phyloP scores from a whole-genome alignment of 2,113 vertebrate species.

The Dascyllus trimaculatus region DNA sequence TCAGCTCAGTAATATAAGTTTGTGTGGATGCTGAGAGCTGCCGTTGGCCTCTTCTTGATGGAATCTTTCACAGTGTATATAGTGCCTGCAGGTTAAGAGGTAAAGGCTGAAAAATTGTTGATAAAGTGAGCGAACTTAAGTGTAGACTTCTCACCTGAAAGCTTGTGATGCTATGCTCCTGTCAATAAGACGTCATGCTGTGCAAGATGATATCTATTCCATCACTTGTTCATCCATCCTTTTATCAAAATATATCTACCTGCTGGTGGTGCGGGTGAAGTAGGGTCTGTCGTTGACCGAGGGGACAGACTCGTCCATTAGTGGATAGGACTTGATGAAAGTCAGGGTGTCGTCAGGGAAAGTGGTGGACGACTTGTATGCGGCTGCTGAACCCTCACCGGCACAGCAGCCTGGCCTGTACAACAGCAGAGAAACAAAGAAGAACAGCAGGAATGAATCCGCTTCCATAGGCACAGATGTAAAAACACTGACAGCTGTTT shows the following conservation, averaged over 20 bases:
- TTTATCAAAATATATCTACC: slow-evolving; percentile 70
- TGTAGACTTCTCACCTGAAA: not conserved
- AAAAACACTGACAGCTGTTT: slow-evolving; percentile 60
- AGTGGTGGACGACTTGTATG: slow-evolving; percentile 87
- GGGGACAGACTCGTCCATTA: slow-evolving; percentile 91
- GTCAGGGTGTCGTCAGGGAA: slow-evolving; percentile 93
- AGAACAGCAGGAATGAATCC: slow-evolving; percentile 2
- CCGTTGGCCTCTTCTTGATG: too few species aligned
- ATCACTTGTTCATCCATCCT: not conserved
- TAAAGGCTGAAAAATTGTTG: too few species aligned
- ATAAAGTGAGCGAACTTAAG: too few species aligned
- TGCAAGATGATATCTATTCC: not conserved
- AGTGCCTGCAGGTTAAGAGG: too few species aligned
- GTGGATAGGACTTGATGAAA: slow-evolving; percentile 95
- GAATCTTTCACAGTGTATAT: too few species aligned
- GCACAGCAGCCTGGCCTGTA: slow-evolving; percentile 93
- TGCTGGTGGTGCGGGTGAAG: slow-evolving; percentile 92
- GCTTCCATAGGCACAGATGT: slow-evolving; percentile 32
- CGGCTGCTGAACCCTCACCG: slow-evolving; percentile 84
- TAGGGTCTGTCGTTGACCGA: slow-evolving; percentile 89
- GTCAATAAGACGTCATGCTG: not conserved
- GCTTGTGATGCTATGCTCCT: not conserved
- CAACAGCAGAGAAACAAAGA: not conserved
- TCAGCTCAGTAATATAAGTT: too few species aligned
- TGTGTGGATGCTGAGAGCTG: too few species aligned